Base-by-base conservation (phyloP, 2,113 vertebrate species). In the Camelus dromedarius region DNA sequence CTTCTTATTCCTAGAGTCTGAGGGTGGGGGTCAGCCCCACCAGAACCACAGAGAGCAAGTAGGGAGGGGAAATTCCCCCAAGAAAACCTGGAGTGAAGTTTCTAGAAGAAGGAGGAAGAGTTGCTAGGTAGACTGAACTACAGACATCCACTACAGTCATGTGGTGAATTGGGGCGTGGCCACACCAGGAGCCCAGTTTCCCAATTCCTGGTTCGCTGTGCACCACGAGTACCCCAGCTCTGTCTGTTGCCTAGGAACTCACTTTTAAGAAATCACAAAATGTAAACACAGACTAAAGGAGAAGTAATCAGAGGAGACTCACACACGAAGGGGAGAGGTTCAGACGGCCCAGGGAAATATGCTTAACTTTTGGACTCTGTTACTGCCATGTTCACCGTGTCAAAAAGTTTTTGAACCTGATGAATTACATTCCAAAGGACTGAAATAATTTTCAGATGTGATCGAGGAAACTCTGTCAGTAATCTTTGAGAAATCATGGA, bases 221-320 rank as follows among this genome's bases (percentile, higher is more conserved):
- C 50, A 30, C 62, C 56, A 1, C 90, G 30, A 50, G 42, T 5
- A 9, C 54, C 89, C 92, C 81, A 28, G 81, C 46, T 80, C 89
- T 20, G 54, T 38, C 67, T 69, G 96, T 95, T 82, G 93, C 97
- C 69, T 95, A 79, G 97, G n/a, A 97, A 82, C 84, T 82, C n/a
- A 2, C 32, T 70, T 89, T 91, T 19, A 58, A 89, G 84, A 87
- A 95, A 80, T 83, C 93, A 87, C 84, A 79, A 83, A 92, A 73
- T 8, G 14, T 92, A 92, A 96, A 96, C 89, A 95, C 6, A 14
- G 88, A 60, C 75, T 14, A 9, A 83, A 94, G 88, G 93, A 77
- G 79, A 83, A 92, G 88, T 54, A 18, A 28, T 64, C 64, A 64
- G 82, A 92, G 81, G 26, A 77, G 67, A 48, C 42, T 19, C 60